Evolutionary conservation across 1,140 invertebrate species (phyloP).

Genomic region (Chironomus striatipennis): DNA sequence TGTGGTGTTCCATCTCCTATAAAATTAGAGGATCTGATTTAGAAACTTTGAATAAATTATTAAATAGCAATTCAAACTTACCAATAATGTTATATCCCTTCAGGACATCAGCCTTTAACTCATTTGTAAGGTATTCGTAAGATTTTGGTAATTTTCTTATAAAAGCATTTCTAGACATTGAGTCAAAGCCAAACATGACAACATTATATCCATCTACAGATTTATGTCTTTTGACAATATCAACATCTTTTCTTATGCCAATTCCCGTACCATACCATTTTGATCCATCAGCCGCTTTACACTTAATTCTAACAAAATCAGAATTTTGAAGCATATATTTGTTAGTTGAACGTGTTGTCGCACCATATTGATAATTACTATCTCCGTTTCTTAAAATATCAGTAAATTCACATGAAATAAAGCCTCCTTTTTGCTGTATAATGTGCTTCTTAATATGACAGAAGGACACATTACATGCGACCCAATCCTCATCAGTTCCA

Average conservation of each 20-base stretch:
- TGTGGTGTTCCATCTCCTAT: slow-evolving; percentile 87
- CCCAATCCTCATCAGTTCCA: slow-evolving; percentile 47
- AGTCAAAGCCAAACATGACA: slow-evolving; percentile 86
- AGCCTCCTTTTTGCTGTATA: slow-evolving; percentile 42
- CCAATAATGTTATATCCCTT: slow-evolving; percentile 84
- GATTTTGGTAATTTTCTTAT: slow-evolving; percentile 76
- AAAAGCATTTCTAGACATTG: slow-evolving; percentile 78
- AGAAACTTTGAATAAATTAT: no score
- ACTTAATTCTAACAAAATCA: slow-evolving; percentile 57
- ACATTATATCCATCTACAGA: slow-evolving; percentile 49
- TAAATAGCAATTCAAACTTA: no score
- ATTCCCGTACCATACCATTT: slow-evolving; percentile 38
- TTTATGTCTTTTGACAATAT: not conserved
- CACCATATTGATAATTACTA: slow-evolving; percentile 43
- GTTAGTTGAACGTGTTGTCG: slow-evolving; percentile 44
- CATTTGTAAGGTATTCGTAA: slow-evolving; percentile 62
- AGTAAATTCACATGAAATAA: slow-evolving; percentile 47
- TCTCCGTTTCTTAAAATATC: slow-evolving; percentile 56
- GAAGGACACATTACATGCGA: slow-evolving; percentile 45
- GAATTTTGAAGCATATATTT: slow-evolving; percentile 51
- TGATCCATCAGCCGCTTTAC: slow-evolving; percentile 42
- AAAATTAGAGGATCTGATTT: no score
- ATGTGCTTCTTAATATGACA: slow-evolving; percentile 45
- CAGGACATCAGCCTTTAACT: slow-evolving; percentile 59
- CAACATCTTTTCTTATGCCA: slow-evolving; percentile 30